Evolutionary conservation across 53 echinoderm and acorn worm species (phyloP).

Genomic region (Mesocentrotus franciscanus): DNA sequence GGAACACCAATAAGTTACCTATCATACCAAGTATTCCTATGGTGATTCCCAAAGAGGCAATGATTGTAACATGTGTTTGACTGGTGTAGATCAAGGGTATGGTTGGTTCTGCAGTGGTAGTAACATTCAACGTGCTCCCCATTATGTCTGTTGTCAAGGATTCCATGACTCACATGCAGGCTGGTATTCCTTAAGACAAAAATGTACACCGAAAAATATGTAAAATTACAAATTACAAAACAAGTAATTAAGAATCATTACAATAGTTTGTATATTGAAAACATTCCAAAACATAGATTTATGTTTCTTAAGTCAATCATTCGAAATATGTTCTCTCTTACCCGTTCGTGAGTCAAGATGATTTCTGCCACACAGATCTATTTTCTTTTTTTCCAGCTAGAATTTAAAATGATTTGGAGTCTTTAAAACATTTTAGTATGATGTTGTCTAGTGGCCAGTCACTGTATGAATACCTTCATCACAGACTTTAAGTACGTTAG

Average conservation of each 20-base stretch:
- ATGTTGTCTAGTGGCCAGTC: not conserved
- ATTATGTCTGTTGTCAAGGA: not conserved
- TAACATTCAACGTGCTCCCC: not conserved
- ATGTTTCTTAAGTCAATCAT: not conserved
- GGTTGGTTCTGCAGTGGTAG: not conserved
- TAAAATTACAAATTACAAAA: not conserved
- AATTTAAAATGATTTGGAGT: not conserved
- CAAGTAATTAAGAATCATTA: not conserved
- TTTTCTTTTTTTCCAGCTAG: not conserved
- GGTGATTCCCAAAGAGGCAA: conserved; percentile 20
- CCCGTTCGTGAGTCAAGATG: not conserved
- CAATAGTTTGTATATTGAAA: not conserved
- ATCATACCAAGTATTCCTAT: no score
- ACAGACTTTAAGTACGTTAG: not conserved
- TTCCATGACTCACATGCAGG: not conserved
- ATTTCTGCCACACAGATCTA: not conserved
- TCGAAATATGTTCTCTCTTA: not conserved
- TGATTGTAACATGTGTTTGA: not conserved
- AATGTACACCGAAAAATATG: not conserved
- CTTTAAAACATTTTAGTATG: not conserved
- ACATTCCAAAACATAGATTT: not conserved
- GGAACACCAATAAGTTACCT: conserved; percentile 66
- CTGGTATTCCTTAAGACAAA: not conserved
- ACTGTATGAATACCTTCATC: not conserved
- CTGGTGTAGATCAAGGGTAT: not conserved